These are phyloP conservation scores for Leuciscus idus DNA, from an alignment of 2,113 vertebrate genomes.

Conservation along the genomic window DNA sequence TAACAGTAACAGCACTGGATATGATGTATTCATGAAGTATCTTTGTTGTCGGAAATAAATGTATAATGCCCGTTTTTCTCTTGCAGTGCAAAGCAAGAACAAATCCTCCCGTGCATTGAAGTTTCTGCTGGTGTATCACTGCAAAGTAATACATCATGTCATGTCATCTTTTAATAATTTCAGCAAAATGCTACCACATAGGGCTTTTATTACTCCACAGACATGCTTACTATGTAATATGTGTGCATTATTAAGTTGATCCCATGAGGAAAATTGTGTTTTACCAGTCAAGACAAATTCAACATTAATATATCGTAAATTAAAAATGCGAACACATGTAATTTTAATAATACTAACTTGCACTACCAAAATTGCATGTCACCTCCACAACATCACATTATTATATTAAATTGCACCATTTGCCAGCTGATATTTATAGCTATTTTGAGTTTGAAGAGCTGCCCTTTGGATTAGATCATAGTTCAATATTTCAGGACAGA, in stretches of 20 bases:
- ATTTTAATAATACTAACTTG: not conserved
- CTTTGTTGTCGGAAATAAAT: not conserved
- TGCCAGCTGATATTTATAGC: not conserved
- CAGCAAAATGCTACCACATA: not conserved
- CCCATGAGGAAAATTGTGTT: not conserved
- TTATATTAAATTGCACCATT: not conserved
- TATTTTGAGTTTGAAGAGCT: constrained; percentile 5
- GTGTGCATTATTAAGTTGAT: not conserved
- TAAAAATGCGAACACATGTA: not conserved
- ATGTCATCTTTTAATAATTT: not conserved
- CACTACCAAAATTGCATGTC: not conserved
- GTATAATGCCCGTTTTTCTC: not conserved
- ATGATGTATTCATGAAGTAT: not conserved
- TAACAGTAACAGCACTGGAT: not conserved
- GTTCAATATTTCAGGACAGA: not conserved
- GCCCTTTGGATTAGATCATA: constrained; percentile 20
- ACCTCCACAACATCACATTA: not conserved
- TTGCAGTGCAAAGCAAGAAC: not conserved
- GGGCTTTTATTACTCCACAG: not conserved
- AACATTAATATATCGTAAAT: not conserved
- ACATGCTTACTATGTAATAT: not conserved
- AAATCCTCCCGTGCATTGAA: not conserved
- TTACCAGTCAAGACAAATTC: not conserved
- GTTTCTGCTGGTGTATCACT: not conserved
- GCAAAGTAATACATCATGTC: not conserved